Evolutionary conservation across 2,888 invertebrate species (phyloP).

Genomic region (Euclidia mi): DNA sequence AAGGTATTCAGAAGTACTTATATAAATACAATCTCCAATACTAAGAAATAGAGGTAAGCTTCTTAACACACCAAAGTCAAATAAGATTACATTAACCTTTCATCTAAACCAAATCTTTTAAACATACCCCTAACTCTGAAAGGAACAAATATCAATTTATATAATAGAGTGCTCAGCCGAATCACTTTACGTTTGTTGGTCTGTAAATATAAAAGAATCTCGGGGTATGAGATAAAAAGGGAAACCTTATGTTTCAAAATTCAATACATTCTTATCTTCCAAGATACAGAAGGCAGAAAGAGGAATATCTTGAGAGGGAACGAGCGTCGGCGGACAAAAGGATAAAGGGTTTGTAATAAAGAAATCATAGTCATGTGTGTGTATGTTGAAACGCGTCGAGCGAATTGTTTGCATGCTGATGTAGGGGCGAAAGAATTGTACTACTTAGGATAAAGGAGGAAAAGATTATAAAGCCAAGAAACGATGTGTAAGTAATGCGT

Average conservation of each 20-base stretch:
- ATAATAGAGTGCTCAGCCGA: slow-evolving; percentile 70
- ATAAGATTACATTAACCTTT: slow-evolving; percentile 44
- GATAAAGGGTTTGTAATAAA: slow-evolving; percentile 79
- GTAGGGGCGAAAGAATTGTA: slow-evolving; percentile 45
- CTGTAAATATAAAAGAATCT: slow-evolving; percentile 71
- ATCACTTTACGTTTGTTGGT: slow-evolving; percentile 69
- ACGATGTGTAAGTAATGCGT: slow-evolving; percentile 13
- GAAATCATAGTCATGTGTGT: slow-evolving; percentile 76
- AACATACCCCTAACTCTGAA: slow-evolving; percentile 56
- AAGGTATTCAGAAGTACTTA: no score
- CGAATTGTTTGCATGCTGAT: slow-evolving; percentile 82
- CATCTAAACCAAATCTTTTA: slow-evolving; percentile 53
- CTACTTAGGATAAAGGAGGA: slow-evolving; percentile 49
- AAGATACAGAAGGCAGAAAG: slow-evolving; percentile 70
- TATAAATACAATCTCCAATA: no score
- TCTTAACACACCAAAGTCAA: slow-evolving; percentile 15
- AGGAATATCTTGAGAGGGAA: slow-evolving; percentile 70
- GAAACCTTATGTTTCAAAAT: slow-evolving; percentile 82
- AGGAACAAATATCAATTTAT: slow-evolving; percentile 72
- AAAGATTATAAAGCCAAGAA: slow-evolving; percentile 53
- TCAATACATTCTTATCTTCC: slow-evolving; percentile 81
- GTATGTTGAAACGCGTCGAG: slow-evolving; percentile 65
- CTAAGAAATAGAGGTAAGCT: slow-evolving; percentile 1
- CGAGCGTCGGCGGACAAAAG: slow-evolving; percentile 71
- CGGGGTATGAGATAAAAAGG: slow-evolving; percentile 72